A percentile compares a stretch with the other conserved stretches of the same genome.
Conservation (phyloP, 2,888 invertebrate genomes). For the Habrosyne pyritoides region DNA sequence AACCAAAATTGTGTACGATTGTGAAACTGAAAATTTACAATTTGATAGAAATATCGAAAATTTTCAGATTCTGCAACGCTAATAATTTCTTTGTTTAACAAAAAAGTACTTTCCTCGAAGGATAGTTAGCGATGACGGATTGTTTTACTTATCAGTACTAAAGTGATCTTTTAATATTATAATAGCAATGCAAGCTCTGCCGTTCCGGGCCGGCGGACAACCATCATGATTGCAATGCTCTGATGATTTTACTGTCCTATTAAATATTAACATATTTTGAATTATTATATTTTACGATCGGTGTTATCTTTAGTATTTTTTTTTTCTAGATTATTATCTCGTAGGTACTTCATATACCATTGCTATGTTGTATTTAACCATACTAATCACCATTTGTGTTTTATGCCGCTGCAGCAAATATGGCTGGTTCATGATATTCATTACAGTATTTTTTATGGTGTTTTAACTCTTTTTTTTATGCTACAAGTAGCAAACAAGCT, state of each 20-base stretch:
- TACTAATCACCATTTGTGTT: constrained; percentile 12
- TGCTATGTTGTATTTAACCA: constrained; percentile 16
- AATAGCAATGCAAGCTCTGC: constrained; percentile 46
- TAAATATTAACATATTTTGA: constrained; percentile 56
- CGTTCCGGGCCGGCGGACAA: constrained; percentile 67
- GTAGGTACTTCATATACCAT: constrained; percentile 18
- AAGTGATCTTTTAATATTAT: constrained; percentile 52
- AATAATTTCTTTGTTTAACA: not conserved
- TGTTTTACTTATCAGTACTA: constrained; percentile 24
- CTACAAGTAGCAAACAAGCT: too few species aligned
- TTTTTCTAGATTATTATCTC: constrained; percentile 17
- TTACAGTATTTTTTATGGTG: not conserved
- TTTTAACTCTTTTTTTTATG: too few species aligned
- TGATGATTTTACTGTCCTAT: constrained; percentile 73
- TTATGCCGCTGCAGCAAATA: not conserved
- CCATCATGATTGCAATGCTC: constrained; percentile 68
- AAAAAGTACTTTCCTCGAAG: constrained; percentile 20
- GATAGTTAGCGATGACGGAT: constrained; percentile 21
- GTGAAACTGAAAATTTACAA: too few species aligned
- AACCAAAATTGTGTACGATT: too few species aligned
- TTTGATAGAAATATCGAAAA: not conserved
- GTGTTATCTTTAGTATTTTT: constrained; percentile 12
- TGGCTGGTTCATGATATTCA: not conserved
- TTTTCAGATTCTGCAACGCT: not conserved
- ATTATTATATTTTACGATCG: constrained; percentile 34